phyloP scores from a whole-genome alignment of 64 coral and sea anemone species.

The Acropora yongei region DNA sequence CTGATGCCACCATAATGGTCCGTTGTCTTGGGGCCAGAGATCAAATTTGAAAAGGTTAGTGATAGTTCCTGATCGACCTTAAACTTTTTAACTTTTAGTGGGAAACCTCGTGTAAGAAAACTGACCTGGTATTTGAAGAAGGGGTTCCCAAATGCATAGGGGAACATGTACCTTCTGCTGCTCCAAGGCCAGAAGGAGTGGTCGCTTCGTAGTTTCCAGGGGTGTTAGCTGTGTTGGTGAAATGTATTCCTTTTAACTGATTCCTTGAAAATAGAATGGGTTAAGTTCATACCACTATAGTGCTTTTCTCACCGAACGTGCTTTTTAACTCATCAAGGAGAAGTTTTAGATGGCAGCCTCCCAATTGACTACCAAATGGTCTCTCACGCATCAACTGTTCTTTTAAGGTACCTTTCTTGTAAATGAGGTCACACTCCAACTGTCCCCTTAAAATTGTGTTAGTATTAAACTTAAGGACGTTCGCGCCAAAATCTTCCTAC shows the following conservation, averaged over 20 bases:
- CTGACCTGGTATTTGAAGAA: conserved; percentile 30
- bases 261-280: not conserved
- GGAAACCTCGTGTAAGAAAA: not conserved
- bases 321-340: too few species aligned
- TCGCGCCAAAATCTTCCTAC: too few species aligned
- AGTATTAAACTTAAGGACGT: too few species aligned
- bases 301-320: not conserved
- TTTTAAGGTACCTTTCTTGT: too few species aligned
- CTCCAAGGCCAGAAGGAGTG: conserved; percentile 50
- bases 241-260: not conserved
- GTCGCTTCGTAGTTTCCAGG: conserved; percentile 51
- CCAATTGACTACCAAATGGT: too few species aligned
- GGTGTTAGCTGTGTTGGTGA: conserved; percentile 48
- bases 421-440: too few species aligned
- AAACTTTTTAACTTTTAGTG: not conserved
- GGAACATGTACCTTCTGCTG: conserved; percentile 24
- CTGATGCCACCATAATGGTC: too few species aligned
- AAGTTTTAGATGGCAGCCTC: not conserved
- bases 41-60: not conserved
- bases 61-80: not conserved
- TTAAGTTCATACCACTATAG: too few species aligned
- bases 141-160: conserved; percentile 50
- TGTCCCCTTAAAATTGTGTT: too few species aligned
- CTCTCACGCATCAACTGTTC: too few species aligned
- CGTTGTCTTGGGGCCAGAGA: not conserved